phyloP scores from a whole-genome alignment of 2,888 invertebrate species.

The Aspidapion aeneum region DNA sequence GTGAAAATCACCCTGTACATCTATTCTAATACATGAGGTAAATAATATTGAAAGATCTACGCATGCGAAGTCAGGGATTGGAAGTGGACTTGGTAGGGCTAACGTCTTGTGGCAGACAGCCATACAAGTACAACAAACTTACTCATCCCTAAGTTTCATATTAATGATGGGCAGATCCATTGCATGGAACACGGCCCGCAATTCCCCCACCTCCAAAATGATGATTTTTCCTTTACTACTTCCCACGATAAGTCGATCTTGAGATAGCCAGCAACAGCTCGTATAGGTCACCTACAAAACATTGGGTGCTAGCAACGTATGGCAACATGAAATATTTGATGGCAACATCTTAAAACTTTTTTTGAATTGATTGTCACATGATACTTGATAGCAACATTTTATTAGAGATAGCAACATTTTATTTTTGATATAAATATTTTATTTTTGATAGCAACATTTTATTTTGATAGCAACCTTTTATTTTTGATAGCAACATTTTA shows the following conservation, averaged over 20 bases:
- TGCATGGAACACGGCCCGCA: conserved; percentile 65
- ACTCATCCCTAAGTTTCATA: conserved; percentile 60
- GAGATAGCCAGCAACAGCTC: conserved; percentile 76
- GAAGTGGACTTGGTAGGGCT: no score
- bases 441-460: neutral
- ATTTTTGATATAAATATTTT: neutral
- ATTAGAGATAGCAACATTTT: neutral
- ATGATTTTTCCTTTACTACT: conserved; percentile 73
- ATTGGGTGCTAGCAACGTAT: no score
- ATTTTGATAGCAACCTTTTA: no score
- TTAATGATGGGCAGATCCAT: conserved; percentile 58
- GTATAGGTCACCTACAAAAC: conserved; percentile 56
- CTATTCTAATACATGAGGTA: no score
- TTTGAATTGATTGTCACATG: no score
- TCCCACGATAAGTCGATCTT: conserved; percentile 80
- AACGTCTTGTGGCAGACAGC: no score
- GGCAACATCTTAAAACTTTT: no score
- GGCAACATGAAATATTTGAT: neutral
- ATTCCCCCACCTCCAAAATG: conserved; percentile 81
- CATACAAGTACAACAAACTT: no score
- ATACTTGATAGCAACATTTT: neutral
- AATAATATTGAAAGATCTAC: no score
- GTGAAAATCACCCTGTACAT: no score
- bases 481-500: no score
- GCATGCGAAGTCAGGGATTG: no score